Conservation (phyloP, 1,140 invertebrate genomes). For the Arion vulgaris region DNA sequence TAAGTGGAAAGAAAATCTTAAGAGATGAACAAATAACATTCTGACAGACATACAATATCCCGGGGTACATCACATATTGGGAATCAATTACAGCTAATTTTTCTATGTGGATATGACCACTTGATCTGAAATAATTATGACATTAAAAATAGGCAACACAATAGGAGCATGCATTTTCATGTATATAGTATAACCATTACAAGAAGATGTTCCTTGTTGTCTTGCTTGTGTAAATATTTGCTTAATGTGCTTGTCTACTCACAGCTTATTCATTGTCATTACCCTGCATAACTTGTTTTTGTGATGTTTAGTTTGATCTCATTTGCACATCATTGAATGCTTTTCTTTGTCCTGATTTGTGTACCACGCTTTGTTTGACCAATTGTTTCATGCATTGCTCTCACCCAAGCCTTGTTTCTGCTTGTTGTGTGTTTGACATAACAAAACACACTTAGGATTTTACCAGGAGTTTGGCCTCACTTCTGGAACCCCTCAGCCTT, state of each 20-base stretch:
- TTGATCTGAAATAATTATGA: no score
- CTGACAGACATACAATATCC: no score
- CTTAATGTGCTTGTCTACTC: neutral
- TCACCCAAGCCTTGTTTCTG: neutral
- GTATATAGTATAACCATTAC: no score
- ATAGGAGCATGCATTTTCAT: no score
- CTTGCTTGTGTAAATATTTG: neutral
- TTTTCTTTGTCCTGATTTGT: neutral
- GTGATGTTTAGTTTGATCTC: neutral
- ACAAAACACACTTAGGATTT: neutral
- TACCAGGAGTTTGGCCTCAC: neutral
- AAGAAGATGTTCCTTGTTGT: no score
- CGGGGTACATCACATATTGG: no score
- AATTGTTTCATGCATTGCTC: neutral
- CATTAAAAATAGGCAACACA: no score
- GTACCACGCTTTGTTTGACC: neutral
- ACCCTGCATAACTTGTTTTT: neutral
- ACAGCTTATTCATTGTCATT: neutral
- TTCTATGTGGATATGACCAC: no score
- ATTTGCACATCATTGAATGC: neutral
- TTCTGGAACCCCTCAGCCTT: conserved; percentile 2
- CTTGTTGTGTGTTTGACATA: neutral
- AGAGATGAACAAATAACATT: no score
- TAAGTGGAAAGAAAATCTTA: no score
- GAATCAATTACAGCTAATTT: no score